Base-by-base conservation (phyloP, 2,888 invertebrate genomes). In the Eilema depressum region DNA sequence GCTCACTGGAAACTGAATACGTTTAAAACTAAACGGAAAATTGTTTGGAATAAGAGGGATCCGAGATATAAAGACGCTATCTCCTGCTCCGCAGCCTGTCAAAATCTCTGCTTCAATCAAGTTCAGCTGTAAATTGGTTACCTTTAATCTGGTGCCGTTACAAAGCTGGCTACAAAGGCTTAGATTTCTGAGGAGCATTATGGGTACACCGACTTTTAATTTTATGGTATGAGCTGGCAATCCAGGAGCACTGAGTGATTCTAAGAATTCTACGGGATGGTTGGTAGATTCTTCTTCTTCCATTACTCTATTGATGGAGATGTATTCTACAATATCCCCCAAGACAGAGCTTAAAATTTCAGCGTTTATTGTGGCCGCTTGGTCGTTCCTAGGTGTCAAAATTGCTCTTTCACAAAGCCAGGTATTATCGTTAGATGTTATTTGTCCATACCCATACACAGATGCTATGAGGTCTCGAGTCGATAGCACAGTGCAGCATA, bases 11-110 rank as follows among this genome's bases (percentile, higher is more conserved):
- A 80, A 78, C 47, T 78, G 77, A 69, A 79, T 30, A 17, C 78
- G 73, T 73, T 78, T 78, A 76, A 79, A 80, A 73, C 76, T 75
- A 73, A 79, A 82, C 1, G 77, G 77, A 72, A 76, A 80, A 78
- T 80, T 75, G 65, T 73, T 72, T 70, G 78, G 77, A 74, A 78
- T 79, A 65, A 79, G 73, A 70, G 74, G 76, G 14, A 76, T 79
- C 71, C 77, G 71, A 57, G 77, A 74, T 71, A 76, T 77, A 57
- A 75, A 76, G 17, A 68, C 68, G 12, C 20, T 28, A n/a, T 68
- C 63, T 8, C 68, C 68, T 12, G 30, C 33, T 12, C 20, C 37
- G 17, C 37, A 59, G 11, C 66, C 37, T 3, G 59, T 37, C 25
- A 30, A 26, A 56, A 65, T 28, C 11, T 26, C n/a, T 26, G 47